Percentiles rank a stretch among this genome's conserved stretches.
Conservation (phyloP, 2,797 vertebrate genomes). For the Gallinago stenura region DNA sequence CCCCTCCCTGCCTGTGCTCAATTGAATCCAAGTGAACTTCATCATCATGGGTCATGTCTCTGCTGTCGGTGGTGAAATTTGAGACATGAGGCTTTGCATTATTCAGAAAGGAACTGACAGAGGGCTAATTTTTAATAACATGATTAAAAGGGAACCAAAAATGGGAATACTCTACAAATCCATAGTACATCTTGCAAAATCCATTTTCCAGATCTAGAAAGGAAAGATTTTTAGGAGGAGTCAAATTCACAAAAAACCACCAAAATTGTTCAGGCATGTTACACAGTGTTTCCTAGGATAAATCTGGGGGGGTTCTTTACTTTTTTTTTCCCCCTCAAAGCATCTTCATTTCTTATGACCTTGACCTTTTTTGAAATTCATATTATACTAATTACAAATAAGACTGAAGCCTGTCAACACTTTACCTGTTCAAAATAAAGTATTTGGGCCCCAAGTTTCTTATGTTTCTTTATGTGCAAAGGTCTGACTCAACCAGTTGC, state of each 20-base stretch:
- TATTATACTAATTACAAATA: not conserved
- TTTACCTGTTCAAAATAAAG: not conserved
- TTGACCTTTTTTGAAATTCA: not conserved
- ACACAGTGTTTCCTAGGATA: not conserved
- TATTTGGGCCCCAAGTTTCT: not conserved
- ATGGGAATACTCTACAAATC: not conserved
- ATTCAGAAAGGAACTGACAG: not conserved
- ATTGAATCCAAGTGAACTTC: not conserved
- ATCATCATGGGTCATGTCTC: not conserved
- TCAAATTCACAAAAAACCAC: not conserved
- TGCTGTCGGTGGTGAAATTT: not conserved
- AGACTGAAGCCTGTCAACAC: not conserved
- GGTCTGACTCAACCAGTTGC: not conserved
- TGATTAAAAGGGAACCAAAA: not conserved
- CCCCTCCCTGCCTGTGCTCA: not conserved
- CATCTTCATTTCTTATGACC: not conserved
- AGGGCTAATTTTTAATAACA: not conserved
- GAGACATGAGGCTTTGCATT: not conserved
- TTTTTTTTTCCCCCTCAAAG: not conserved
- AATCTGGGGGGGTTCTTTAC: fast-evolving
- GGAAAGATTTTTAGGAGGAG: not conserved
- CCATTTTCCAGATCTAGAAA: not conserved
- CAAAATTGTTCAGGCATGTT: not conserved
- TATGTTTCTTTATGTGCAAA: not conserved
- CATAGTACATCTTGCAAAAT: not conserved